These are phyloP conservation scores for Drosophila ananassae DNA, from an alignment of 1,140 invertebrate species.

Conservation along the genomic window DNA sequence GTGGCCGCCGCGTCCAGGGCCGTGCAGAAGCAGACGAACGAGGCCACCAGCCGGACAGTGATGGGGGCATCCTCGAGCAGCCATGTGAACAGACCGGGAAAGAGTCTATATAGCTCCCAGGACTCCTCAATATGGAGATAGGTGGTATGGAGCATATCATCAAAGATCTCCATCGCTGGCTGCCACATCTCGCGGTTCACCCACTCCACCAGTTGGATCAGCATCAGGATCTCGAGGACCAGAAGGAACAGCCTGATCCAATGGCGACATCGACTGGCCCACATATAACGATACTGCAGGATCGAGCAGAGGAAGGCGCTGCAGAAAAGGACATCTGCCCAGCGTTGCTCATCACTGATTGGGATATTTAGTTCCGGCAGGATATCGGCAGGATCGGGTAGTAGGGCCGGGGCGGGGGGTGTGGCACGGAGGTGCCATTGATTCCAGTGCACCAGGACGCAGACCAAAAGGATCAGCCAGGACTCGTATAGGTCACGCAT, in stretches of 20 bases:
- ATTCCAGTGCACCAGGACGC: constrained; percentile 9
- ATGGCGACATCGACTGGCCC: background rate
- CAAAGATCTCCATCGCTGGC: background rate
- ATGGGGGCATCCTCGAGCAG: background rate
- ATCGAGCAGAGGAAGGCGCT: background rate
- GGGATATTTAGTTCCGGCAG: no score
- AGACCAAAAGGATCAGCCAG: constrained; percentile 2
- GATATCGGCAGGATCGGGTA: no score
- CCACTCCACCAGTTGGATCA: background rate
- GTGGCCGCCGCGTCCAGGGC: background rate
- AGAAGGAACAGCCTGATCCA: background rate
- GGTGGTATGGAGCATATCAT: background rate
- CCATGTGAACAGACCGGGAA: background rate
- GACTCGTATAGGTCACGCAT: constrained; percentile 13
- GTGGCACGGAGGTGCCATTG: background rate
- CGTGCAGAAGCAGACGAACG: background rate
- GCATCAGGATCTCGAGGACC: background rate
- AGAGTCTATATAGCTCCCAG: no score
- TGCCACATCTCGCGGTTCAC: background rate
- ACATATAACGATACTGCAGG: background rate
- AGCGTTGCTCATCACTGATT: background rate
- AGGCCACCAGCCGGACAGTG: background rate
- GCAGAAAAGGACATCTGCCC: background rate
- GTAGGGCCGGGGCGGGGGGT: background rate
- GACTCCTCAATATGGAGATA: background rate